Conservation (phyloP, 2,797 vertebrate genomes). For the Fistularia tabacaria region DNA sequence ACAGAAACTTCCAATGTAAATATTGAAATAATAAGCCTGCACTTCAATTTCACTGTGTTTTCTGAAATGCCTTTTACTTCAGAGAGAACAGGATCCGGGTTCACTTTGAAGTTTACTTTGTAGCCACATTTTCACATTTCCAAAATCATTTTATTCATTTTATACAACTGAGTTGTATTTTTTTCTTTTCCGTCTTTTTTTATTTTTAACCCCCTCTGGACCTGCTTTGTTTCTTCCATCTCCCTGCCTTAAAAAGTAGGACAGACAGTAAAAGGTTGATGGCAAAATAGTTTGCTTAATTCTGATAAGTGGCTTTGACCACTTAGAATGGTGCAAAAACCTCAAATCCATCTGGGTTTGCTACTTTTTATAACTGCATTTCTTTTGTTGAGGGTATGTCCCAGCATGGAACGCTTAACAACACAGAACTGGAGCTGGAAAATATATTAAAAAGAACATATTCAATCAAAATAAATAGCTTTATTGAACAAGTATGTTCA, state of each 20-base stretch:
- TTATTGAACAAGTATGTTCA: too few species aligned
- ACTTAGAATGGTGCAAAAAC: too few species aligned
- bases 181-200: too few species aligned
- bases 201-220: background rate
- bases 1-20: conserved; percentile 22
- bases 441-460: too few species aligned
- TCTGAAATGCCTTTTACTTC: conserved; percentile 2
- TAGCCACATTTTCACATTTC: conserved; percentile 1
- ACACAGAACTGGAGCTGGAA: too few species aligned
- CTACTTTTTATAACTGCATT: too few species aligned
- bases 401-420: too few species aligned
- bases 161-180: background rate
- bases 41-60: conserved; percentile 5
- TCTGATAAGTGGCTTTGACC: too few species aligned
- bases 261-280: background rate
- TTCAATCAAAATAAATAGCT: too few species aligned
- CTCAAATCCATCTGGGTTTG: too few species aligned
- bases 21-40: conserved; percentile 20
- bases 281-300: background rate
- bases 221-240: background rate
- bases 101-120: conserved; percentile 10
- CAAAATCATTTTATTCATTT: conserved; percentile 3
- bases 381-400: too few species aligned
- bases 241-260: conserved; percentile 2
- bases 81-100: conserved; percentile 1